phyloP scores from a whole-genome alignment of 2,797 vertebrate species.

The Diplodus puntazzo region DNA sequence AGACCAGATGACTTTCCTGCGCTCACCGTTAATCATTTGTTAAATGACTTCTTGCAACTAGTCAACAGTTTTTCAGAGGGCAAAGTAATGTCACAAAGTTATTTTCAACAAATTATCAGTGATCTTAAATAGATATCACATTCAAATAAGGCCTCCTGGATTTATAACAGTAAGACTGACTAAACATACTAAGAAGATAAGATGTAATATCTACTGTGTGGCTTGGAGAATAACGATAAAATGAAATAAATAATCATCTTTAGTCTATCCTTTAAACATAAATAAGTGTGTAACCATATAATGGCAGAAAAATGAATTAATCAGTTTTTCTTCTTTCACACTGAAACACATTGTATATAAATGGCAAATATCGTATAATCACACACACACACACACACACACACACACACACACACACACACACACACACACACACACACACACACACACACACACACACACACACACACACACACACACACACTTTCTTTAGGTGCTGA shows the following conservation, averaged over 20 bases:
- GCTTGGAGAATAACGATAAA: conserved; percentile 2
- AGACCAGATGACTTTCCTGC: background rate
- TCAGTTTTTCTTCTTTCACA: background rate
- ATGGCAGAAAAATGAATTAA: background rate
- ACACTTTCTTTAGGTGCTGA: background rate
- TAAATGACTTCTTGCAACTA: background rate
- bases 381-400: background rate
- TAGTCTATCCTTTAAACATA: background rate
- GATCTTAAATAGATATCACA: background rate
- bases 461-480: too few relatives aligned
- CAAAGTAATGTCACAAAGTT: background rate
- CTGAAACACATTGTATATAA: background rate
- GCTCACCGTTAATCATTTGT: background rate
- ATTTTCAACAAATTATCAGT: background rate
- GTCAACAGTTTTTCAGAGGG: background rate
- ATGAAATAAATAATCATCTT: background rate
- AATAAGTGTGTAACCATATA: background rate
- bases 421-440: background rate
- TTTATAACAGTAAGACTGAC: background rate
- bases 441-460: too few relatives aligned
- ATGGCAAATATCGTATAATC: background rate
- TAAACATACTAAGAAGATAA: background rate
- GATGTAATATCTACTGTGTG: background rate
- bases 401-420: background rate
- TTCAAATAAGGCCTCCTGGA: background rate